Percentiles rank a stretch among this genome's conserved stretches.
These are phyloP conservation scores for Connochaetes taurinus DNA, from an alignment of 2,113 vertebrate genomes.

Conservation along the genomic window DNA sequence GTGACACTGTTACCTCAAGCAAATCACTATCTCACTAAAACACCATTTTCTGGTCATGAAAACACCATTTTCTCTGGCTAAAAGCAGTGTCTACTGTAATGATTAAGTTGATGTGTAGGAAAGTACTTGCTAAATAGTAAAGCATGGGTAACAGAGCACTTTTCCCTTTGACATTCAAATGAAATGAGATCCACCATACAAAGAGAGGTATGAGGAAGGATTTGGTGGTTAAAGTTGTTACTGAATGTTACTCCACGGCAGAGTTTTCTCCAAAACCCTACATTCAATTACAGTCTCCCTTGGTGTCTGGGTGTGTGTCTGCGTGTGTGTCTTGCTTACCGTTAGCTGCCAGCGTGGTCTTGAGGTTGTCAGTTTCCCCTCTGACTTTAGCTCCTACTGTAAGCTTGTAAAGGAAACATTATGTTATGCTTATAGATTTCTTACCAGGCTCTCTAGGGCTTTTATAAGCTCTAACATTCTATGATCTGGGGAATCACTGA, in stretches of 20 bases:
- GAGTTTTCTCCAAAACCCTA: neutral
- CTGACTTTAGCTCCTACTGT: neutral
- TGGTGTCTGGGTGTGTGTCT: neutral
- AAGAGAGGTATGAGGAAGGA: neutral
- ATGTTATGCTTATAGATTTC: neutral
- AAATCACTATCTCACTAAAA: neutral
- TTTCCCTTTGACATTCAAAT: neutral
- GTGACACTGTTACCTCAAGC: neutral
- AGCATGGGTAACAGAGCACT: neutral
- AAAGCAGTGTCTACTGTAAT: neutral
- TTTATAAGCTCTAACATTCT: neutral
- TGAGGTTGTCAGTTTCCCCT: neutral
- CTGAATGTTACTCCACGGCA: neutral
- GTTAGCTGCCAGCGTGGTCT: too few relatives aligned
- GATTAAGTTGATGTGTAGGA: neutral
- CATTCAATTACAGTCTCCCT: neutral
- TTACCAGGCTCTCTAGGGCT: neutral
- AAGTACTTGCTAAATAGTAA: neutral
- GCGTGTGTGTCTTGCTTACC: too few relatives aligned
- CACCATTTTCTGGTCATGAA: neutral
- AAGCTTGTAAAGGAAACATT: neutral
- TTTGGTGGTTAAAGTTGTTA: neutral
- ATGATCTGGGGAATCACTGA: neutral
- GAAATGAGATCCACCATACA: neutral
- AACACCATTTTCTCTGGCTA: neutral